Evolutionary conservation across 2,888 invertebrate genomes (phyloP).

Genomic region (Caenorhabditis macrosperma): DNA sequence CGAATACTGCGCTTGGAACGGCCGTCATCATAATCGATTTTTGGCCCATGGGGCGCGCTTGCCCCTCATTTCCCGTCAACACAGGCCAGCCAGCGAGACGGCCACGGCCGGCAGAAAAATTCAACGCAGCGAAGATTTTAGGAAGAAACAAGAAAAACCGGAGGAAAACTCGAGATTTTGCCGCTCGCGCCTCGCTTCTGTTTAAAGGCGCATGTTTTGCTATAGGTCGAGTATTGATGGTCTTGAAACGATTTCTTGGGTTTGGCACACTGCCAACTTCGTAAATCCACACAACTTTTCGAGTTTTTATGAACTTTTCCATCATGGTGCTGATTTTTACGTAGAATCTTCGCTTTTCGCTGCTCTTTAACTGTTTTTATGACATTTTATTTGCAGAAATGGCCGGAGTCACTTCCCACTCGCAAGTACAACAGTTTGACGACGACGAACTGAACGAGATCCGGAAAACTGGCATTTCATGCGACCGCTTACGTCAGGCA

Average conservation of each 20-base stretch:
- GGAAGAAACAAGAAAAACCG: neutral
- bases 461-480: conserved; percentile 72
- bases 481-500: conserved; percentile 75
- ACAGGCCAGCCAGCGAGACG: neutral
- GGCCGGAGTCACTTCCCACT: conserved; percentile 51
- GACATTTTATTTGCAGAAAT: conserved; percentile 14
- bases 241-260: conserved; percentile 25
- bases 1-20: neutral
- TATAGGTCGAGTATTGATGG: conserved; percentile 11
- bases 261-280: conserved; percentile 27
- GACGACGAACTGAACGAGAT: conserved; percentile 69
- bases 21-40: conserved; percentile 48
- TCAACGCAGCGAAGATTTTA: neutral
- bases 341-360: conserved; percentile 3
- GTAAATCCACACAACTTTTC: conserved; percentile 43
- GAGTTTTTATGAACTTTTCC: conserved; percentile 3
- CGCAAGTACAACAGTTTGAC: conserved; percentile 60
- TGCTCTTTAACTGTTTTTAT: neutral
- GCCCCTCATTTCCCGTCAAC: neutral
- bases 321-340: neutral
- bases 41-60: conserved; percentile 19
- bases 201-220: conserved; percentile 51
- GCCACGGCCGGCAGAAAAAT: conserved; percentile 7
- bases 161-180: neutral
- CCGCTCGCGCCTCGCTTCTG: neutral